Percentiles rank a stretch among this genome's conserved stretches.
These are phyloP conservation scores for Montipora cactus DNA, from an alignment of 64 coral and sea anemone species.

Conservation along the genomic window DNA sequence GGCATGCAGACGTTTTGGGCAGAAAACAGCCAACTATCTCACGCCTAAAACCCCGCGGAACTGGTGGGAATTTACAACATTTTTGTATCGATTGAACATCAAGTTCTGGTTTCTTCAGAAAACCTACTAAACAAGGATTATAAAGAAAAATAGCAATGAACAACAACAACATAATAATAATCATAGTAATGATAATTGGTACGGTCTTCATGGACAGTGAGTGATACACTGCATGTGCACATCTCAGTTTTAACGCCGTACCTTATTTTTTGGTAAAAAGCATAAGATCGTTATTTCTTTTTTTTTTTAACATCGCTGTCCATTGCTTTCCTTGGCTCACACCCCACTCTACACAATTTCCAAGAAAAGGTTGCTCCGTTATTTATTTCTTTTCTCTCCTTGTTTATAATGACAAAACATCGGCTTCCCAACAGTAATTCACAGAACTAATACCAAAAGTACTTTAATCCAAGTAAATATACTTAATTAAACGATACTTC, in stretches of 20 bases:
- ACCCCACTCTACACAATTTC: too few relatives aligned
- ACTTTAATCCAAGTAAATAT: neutral
- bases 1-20: neutral
- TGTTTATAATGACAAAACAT: neutral
- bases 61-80: neutral
- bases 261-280: too few relatives aligned
- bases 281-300: too few relatives aligned
- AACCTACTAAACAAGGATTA: neutral
- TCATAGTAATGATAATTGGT: neutral
- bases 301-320: too few relatives aligned
- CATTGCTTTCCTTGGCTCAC: too few relatives aligned
- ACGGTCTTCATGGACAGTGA: too few relatives aligned
- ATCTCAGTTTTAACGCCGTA: too few relatives aligned
- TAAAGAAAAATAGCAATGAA: neutral
- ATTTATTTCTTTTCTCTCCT: neutral
- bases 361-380: too few relatives aligned
- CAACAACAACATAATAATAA: neutral
- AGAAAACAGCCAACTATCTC: neutral
- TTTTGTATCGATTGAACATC: neutral
- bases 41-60: neutral
- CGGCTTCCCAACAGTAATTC: neutral
- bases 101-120: neutral
- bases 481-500: neutral
- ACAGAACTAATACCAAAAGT: neutral
- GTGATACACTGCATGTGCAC: too few relatives aligned